These are phyloP conservation scores for Seriola rivoliana DNA, from an alignment of 2,113 vertebrate species.

Conservation along the genomic window DNA sequence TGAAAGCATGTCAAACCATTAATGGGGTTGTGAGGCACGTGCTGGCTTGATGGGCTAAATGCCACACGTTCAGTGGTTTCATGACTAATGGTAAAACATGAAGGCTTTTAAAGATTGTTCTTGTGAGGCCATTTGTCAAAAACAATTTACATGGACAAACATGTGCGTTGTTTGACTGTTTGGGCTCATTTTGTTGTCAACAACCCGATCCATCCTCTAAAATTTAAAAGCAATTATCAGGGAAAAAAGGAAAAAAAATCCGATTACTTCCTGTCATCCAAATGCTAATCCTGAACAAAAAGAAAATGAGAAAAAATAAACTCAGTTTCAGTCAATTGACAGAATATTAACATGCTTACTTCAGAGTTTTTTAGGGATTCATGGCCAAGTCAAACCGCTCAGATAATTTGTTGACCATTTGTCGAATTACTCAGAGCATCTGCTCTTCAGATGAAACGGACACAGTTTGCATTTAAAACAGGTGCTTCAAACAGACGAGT, in stretches of 20 bases:
- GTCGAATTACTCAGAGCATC: slow-evolving; percentile 10
- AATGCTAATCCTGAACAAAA: slow-evolving; percentile 11
- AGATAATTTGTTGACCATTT: slow-evolving; percentile 1
- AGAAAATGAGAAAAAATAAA: background rate
- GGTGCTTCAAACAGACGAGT: background rate
- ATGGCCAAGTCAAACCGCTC: background rate
- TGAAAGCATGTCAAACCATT: slow-evolving; percentile 70
- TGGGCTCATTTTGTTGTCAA: background rate
- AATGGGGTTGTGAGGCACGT: slow-evolving; percentile 49
- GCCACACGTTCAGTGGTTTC: slow-evolving; percentile 50
- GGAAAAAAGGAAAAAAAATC: background rate
- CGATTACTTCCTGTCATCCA: background rate
- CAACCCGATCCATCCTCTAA: background rate
- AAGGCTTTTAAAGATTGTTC: slow-evolving; percentile 51
- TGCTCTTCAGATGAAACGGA: slow-evolving; percentile 5
- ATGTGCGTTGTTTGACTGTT: background rate
- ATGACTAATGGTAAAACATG: slow-evolving; percentile 45
- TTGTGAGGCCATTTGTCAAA: slow-evolving; percentile 37
- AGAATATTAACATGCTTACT: too few species aligned
- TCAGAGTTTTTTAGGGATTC: background rate
- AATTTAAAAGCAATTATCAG: background rate
- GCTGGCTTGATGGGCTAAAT: slow-evolving; percentile 64
- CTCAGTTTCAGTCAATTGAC: background rate
- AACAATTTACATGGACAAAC: slow-evolving; percentile 28
- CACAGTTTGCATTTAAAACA: slow-evolving; percentile 5